Evolutionary conservation across 1,140 invertebrate genomes (phyloP).

Genomic region (Calephelis virginiensis): DNA sequence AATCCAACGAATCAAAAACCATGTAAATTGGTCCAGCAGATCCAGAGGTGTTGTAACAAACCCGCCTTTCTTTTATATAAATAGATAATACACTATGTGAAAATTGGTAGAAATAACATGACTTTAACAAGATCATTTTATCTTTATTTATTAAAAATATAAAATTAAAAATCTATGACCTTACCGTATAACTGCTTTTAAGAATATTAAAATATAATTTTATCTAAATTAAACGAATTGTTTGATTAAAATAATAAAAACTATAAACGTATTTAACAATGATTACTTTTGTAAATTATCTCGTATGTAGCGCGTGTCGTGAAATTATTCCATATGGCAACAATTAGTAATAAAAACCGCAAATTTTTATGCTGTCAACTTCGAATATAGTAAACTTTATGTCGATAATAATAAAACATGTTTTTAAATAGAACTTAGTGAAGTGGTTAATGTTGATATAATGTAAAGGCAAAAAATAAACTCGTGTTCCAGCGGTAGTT

Average conservation of each 20-base stretch:
- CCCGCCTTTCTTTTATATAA: too few species aligned
- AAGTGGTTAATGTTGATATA: conserved; percentile 19
- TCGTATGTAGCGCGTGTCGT: conserved; percentile 49
- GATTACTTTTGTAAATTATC: conserved; percentile 34
- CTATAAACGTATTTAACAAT: conserved; percentile 14
- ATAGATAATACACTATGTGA: too few species aligned
- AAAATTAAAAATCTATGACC: not conserved
- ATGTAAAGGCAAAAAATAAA: conserved; percentile 36
- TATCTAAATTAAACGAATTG: not conserved
- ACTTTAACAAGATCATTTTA: too few species aligned
- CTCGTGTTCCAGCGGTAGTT: conserved; percentile 42
- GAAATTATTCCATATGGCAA: conserved; percentile 48
- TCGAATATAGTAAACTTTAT: conserved; percentile 13
- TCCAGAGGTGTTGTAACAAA: too few species aligned
- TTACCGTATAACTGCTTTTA: not conserved
- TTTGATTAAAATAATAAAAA: not conserved
- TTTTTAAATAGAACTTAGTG: conserved; percentile 18
- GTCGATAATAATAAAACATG: conserved; percentile 10
- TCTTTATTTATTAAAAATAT: too few species aligned
- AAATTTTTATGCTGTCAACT: not conserved
- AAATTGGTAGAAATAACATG: too few species aligned
- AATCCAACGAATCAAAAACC: too few species aligned
- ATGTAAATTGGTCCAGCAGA: too few species aligned
- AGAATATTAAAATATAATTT: not conserved
- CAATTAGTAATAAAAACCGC: conserved; percentile 39